phyloP scores from a whole-genome alignment of 2,797 vertebrate genomes.

The Peromyscus nudipes region DNA sequence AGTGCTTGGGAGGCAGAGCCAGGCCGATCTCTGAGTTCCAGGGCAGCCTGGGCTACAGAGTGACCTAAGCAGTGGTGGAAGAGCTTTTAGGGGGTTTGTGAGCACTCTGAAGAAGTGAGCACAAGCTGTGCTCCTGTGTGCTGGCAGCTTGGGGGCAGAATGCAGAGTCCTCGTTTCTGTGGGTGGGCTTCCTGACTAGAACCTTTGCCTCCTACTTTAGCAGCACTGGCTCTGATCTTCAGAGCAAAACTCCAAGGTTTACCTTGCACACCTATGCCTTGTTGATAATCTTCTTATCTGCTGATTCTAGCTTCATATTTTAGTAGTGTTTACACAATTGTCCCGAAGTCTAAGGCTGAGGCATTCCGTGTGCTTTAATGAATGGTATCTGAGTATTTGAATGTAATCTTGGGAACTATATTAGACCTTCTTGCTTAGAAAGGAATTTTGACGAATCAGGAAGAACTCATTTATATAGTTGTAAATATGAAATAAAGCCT shows the following conservation, averaged over 20 bases:
- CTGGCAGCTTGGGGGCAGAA: constrained; percentile 31
- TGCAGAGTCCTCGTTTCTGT: constrained; percentile 53
- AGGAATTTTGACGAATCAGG: constrained; percentile 54
- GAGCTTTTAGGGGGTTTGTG: constrained; percentile 45
- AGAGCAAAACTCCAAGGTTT: constrained; percentile 53
- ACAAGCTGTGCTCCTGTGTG: constrained; percentile 45
- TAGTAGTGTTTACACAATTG: constrained; percentile 3
- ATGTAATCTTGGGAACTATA: constrained; percentile 10
- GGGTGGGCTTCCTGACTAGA: constrained; percentile 32
- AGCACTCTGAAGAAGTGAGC: constrained; percentile 53
- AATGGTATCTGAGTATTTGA: constrained; percentile 10
- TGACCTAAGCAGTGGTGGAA: constrained; percentile 10
- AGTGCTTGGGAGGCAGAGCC: too few species aligned
- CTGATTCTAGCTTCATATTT: constrained; percentile 48
- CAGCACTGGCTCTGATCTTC: constrained; percentile 59
- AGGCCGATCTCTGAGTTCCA: too few species aligned
- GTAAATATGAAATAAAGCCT: constrained; percentile 42
- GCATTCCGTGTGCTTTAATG: constrained; percentile 44
- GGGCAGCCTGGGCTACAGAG: too few species aligned
- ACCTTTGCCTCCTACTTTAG: constrained; percentile 51
- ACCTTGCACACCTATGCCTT: constrained; percentile 40
- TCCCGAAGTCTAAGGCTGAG: not conserved
- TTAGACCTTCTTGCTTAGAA: constrained; percentile 20
- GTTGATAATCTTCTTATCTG: constrained; percentile 45
- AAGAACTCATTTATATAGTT: not conserved